Conservation (phyloP, 2,888 invertebrate genomes). For the Habroteleia sp. region DNA sequence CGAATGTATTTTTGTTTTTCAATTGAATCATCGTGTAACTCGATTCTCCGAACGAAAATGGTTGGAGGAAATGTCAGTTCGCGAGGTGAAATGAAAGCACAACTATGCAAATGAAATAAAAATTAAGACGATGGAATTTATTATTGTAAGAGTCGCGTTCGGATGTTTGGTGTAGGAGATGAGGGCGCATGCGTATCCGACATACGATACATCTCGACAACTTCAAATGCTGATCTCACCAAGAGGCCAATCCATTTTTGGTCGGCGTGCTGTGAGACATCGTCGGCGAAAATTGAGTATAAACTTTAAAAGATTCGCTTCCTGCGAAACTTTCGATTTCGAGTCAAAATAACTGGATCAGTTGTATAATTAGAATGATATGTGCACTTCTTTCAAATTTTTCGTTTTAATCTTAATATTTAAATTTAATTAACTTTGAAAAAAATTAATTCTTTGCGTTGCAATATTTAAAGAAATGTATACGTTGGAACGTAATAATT, state of each 20-base stretch:
- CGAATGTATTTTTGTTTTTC: background rate
- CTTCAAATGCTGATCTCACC: conserved; percentile 61
- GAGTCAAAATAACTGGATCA: background rate
- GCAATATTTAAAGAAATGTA: too few species aligned
- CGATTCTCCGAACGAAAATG: background rate
- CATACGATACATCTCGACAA: conserved; percentile 59
- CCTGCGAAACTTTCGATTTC: conserved; percentile 12
- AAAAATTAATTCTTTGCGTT: too few species aligned
- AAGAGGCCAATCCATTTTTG: conserved; percentile 63
- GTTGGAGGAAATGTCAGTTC: background rate
- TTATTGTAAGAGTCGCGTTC: conserved; percentile 54
- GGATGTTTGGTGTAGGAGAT: conserved; percentile 38
- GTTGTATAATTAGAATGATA: too few species aligned
- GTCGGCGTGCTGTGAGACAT: conserved; percentile 55
- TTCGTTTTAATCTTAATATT: too few species aligned
- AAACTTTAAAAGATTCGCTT: conserved; percentile 33
- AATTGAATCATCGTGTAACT: background rate
- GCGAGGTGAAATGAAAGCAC: conserved; percentile 6
- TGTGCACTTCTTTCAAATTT: too few species aligned
- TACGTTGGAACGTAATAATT: too few species aligned
- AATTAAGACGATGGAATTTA: conserved; percentile 49
- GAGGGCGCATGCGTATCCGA: conserved; percentile 59
- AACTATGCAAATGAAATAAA: conserved; percentile 15
- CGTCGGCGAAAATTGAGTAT: conserved; percentile 58
- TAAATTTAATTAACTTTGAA: too few species aligned